phyloP scores from a whole-genome alignment of 2,888 invertebrate species.

The Griposia aprilina region DNA sequence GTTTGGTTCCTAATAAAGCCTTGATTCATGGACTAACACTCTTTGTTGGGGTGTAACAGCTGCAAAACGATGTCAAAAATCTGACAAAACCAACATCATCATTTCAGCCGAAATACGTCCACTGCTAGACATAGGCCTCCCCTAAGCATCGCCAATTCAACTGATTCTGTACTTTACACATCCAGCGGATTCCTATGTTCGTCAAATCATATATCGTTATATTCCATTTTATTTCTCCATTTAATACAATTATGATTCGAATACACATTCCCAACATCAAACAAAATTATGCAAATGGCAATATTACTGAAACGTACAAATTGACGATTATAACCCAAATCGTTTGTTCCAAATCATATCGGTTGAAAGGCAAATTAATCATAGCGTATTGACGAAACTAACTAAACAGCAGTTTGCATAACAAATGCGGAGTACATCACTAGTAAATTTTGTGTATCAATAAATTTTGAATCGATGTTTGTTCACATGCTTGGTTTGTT shows the following conservation, averaged over 20 bases:
- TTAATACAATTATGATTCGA: slow-evolving; percentile 11
- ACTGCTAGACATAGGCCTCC: too few relatives aligned
- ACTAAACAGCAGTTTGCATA: slow-evolving; percentile 53
- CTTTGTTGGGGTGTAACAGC: neutral
- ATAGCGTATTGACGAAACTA: slow-evolving; percentile 53
- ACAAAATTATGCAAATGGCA: slow-evolving; percentile 44
- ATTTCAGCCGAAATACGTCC: too few relatives aligned
- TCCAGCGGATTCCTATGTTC: too few relatives aligned
- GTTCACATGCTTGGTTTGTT: slow-evolving; percentile 44
- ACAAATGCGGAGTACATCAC: slow-evolving; percentile 32
- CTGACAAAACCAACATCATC: neutral
- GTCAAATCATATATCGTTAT: neutral
- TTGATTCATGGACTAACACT: neutral
- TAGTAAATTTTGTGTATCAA: slow-evolving; percentile 38
- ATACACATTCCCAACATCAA: slow-evolving; percentile 29
- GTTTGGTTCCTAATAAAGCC: neutral
- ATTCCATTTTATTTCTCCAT: neutral
- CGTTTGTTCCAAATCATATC: slow-evolving; percentile 53
- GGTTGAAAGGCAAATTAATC: slow-evolving; percentile 56
- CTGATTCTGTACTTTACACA: too few relatives aligned
- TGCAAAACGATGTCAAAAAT: neutral
- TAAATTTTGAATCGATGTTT: slow-evolving; percentile 47
- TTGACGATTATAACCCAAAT: slow-evolving; percentile 38
- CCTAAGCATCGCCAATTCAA: too few relatives aligned
- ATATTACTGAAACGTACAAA: slow-evolving; percentile 33